Conservation (phyloP, 2,113 vertebrate genomes). For the Saccopteryx leptura region DNA sequence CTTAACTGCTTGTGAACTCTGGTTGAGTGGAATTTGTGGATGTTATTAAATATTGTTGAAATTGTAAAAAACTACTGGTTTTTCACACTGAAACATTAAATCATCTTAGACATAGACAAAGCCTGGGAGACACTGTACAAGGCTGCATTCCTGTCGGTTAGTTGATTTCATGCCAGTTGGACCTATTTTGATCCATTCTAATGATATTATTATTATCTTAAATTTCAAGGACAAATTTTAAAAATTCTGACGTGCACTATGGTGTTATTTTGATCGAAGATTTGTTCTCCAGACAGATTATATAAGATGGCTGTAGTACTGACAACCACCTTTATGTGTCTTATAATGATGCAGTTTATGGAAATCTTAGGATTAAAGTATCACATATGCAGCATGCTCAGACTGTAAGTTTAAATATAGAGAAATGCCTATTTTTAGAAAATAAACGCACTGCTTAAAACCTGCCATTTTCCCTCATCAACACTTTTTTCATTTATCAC, state of each 20-base stretch:
- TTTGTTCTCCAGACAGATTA: neutral
- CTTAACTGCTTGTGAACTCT: neutral
- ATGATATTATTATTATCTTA: neutral
- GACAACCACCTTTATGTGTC: neutral
- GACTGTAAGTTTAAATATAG: conserved; percentile 42
- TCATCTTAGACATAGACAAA: neutral
- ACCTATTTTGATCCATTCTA: neutral
- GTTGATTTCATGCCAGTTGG: neutral
- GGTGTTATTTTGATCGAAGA: conserved; percentile 51
- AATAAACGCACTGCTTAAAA: conserved; percentile 1
- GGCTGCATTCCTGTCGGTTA: neutral
- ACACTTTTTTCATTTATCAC: neutral
- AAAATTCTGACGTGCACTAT: neutral
- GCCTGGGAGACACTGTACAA: neutral
- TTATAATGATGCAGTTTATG: neutral
- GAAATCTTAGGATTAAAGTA: neutral
- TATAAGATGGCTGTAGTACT: neutral
- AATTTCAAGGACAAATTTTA: conserved; percentile 19
- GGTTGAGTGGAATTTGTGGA: neutral
- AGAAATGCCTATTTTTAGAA: conserved; percentile 61
- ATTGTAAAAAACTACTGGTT: conserved; percentile 3
- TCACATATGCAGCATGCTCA: neutral
- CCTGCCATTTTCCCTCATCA: conserved; percentile 37
- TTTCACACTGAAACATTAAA: neutral
- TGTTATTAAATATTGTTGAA: neutral